These are phyloP conservation scores for Habropoda laboriosa DNA, from an alignment of 1,140 invertebrate species.

Conservation along the genomic window DNA sequence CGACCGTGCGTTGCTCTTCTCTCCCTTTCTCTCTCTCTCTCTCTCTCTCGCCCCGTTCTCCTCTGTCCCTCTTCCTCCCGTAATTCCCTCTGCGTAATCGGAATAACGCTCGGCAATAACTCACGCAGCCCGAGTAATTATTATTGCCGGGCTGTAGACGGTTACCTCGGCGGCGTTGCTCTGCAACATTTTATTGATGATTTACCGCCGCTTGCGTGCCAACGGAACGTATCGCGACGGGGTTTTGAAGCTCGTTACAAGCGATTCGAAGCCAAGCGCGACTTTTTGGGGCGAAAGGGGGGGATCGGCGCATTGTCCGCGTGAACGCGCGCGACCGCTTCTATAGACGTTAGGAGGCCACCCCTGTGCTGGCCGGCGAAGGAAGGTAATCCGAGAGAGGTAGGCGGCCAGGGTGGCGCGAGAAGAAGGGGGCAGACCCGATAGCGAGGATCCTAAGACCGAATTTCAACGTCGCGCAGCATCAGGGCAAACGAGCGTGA, in stretches of 20 bases:
- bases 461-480: conserved; percentile 45
- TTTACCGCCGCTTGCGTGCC: conserved; percentile 60
- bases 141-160: conserved; percentile 57
- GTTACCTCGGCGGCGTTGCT: conserved; percentile 53
- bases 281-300: too few relatives aligned
- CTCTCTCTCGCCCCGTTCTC: too few relatives aligned
- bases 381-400: too few relatives aligned
- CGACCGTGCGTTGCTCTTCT: background rate
- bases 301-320: too few relatives aligned
- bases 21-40: background rate
- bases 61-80: background rate
- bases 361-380: too few relatives aligned
- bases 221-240: conserved; percentile 60
- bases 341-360: too few relatives aligned
- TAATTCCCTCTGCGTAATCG: conserved; percentile 58
- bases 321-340: too few relatives aligned
- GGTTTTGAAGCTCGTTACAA: conserved; percentile 50
- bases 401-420: background rate
- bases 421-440: conserved; percentile 1
- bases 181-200: conserved; percentile 64
- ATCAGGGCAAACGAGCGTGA: too few relatives aligned
- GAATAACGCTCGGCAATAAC: conserved; percentile 62
- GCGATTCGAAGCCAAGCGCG: too few relatives aligned
- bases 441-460: background rate
- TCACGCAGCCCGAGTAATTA: conserved; percentile 61